Evolutionary conservation across 2,113 vertebrate species (phyloP), one percentile per base, ranked within the genome.

Genomic region (Erpornis zantholeuca): DNA sequence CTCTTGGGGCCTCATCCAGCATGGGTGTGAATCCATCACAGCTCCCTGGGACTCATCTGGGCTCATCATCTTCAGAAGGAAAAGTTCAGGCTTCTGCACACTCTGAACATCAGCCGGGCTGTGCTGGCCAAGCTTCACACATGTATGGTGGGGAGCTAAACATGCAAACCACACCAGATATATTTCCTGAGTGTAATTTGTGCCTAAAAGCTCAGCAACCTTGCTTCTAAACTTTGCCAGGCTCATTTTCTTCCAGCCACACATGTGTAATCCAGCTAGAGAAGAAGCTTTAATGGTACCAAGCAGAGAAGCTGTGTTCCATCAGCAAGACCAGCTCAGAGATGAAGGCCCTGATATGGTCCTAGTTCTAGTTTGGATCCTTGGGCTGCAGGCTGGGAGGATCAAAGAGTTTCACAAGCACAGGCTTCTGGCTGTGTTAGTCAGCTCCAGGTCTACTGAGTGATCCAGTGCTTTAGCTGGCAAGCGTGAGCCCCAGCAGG

Each of bases 1-100:
- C 77, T 68, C 89, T 1, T 11, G n/a, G 61, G 70, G 86, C 50
- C 50, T 92, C 66, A 82, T 87, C 73, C 81, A 82, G 29, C 53
- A 57, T 18, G 61, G 14, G 14, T 91, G 93, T 61, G 75, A 92
- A 86, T 91, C 89, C 88, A 72, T 64, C 64, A 36, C 69, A 19
- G 50, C 21, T 92, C 80, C 76, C 64, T 68, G 81, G 31, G 61
- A 36, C 77, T 86, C 64, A 33, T 54, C 13, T 0, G 16, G 66
- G 57, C 71, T 93, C 83, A 44, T 64, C 73, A 60, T 31, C 53
- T 86, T 71, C 75, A 92, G 59, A 52, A 83, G 59, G 50, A 92
- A 65, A 86, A 35, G 70, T 35, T 88, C 38, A 63, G 69, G n/a
- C 81, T 84, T 63, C 47, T 77, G 71, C 71, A 92, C 0, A 0